phyloP scores from a whole-genome alignment of 2,797 vertebrate genomes.

The Acomys russatus region DNA sequence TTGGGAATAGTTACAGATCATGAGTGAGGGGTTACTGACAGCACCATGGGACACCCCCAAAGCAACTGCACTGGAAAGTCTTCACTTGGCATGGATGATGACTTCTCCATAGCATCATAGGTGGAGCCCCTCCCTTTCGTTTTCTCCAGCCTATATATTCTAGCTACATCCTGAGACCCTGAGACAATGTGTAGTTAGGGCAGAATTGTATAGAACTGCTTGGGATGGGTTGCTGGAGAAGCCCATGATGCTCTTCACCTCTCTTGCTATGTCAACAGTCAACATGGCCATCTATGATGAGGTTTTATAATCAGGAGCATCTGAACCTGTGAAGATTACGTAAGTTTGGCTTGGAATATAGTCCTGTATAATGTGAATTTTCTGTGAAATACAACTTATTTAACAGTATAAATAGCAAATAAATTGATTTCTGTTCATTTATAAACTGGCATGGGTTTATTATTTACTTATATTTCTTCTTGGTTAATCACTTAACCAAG shows the following conservation, averaged over 20 bases:
- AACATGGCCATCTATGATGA: not conserved
- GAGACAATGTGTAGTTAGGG: not conserved
- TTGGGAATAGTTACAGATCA: not conserved
- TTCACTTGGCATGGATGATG: too few species aligned
- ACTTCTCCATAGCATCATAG: not conserved
- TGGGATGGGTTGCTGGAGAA: not conserved
- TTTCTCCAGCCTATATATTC: not conserved
- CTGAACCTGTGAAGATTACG: not conserved
- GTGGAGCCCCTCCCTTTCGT: not conserved
- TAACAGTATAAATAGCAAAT: not conserved
- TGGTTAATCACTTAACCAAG: not conserved
- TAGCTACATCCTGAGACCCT: not conserved
- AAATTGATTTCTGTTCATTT: not conserved
- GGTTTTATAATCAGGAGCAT: not conserved
- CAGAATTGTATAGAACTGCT: not conserved
- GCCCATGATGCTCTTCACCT: not conserved
- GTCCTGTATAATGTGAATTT: not conserved
- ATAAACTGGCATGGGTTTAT: not conserved
- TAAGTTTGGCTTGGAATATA: not conserved
- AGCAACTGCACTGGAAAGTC: not conserved
- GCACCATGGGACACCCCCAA: not conserved
- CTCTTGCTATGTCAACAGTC: not conserved
- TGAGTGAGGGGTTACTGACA: not conserved
- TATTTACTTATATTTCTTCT: not conserved
- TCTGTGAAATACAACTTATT: not conserved